Percentiles rank a stretch among this genome's conserved stretches.
Conservation (phyloP, 1,140 invertebrate genomes). For the Papilio glaucus region DNA sequence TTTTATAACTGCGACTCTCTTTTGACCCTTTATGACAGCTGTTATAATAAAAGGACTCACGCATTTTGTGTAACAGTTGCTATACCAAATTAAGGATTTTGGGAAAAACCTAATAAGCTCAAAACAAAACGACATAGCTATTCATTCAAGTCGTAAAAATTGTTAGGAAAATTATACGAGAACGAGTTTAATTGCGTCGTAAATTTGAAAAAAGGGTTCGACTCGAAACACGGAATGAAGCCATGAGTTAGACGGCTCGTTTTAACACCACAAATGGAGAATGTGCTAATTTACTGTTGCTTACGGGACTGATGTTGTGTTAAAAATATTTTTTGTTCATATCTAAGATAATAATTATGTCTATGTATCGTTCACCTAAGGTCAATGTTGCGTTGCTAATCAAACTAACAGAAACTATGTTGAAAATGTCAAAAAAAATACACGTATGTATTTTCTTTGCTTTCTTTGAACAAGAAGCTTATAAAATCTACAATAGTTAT, state of each 20-base stretch:
- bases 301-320: background rate
- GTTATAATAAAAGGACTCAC: background rate
- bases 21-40: background rate
- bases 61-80: background rate
- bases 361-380: too few species aligned
- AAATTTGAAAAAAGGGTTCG: conserved; percentile 27
- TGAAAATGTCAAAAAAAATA: too few species aligned
- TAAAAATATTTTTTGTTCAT: background rate
- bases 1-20: background rate
- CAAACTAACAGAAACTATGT: too few species aligned
- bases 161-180: conserved; percentile 14
- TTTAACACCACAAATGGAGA: conserved; percentile 4
- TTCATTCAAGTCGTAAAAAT: conserved; percentile 18
- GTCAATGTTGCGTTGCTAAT: too few species aligned
- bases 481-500: too few species aligned
- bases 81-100: background rate
- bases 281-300: conserved; percentile 10
- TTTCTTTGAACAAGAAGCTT: too few species aligned
- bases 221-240: background rate
- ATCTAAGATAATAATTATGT: background rate
- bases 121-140: background rate
- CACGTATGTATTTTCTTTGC: too few species aligned
- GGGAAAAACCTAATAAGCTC: background rate
- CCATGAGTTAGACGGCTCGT: conserved; percentile 10
- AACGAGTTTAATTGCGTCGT: conserved; percentile 18